A percentile compares a stretch with the other conserved stretches of the same genome.
Conservation (phyloP, 2,888 invertebrate genomes). For the Timema cristinae region DNA sequence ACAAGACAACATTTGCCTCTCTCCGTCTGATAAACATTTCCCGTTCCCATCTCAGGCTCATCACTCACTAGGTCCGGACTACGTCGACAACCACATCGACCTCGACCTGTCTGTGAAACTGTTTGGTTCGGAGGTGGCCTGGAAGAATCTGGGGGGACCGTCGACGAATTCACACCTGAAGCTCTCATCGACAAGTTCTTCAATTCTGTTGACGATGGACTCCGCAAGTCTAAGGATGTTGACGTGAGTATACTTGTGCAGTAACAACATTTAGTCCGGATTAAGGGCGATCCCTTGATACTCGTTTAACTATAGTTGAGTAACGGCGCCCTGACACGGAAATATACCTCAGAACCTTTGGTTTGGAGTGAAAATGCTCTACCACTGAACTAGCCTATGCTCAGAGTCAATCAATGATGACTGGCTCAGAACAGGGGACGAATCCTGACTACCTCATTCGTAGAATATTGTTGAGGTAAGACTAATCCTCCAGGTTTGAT, state of each 20-base stretch:
- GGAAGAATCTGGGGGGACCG: slow-evolving; percentile 61
- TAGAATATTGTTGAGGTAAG: neutral
- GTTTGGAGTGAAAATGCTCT: no score
- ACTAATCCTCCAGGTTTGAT: neutral
- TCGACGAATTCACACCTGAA: slow-evolving; percentile 53
- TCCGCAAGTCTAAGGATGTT: slow-evolving; percentile 64
- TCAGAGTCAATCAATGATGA: neutral
- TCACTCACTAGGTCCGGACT: slow-evolving; percentile 11
- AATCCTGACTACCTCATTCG: neutral
- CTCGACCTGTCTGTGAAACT: slow-evolving; percentile 75
- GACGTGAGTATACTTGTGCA: slow-evolving; percentile 46
- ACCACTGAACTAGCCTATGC: neutral
- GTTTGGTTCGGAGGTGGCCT: slow-evolving; percentile 80
- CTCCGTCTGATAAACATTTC: no score
- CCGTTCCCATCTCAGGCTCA: slow-evolving; percentile 31
- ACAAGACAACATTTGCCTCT: no score
- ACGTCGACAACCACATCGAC: slow-evolving; percentile 19
- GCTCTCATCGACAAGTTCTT: slow-evolving; percentile 60
- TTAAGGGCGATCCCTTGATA: neutral
- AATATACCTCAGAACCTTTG: no score
- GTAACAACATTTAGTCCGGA: neutral
- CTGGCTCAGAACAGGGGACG: neutral
- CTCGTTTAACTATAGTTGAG: no score
- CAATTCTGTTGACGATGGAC: slow-evolving; percentile 54
- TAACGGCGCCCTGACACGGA: no score